phyloP scores from a whole-genome alignment of 1,140 invertebrate genomes.

The Campodea augens region DNA sequence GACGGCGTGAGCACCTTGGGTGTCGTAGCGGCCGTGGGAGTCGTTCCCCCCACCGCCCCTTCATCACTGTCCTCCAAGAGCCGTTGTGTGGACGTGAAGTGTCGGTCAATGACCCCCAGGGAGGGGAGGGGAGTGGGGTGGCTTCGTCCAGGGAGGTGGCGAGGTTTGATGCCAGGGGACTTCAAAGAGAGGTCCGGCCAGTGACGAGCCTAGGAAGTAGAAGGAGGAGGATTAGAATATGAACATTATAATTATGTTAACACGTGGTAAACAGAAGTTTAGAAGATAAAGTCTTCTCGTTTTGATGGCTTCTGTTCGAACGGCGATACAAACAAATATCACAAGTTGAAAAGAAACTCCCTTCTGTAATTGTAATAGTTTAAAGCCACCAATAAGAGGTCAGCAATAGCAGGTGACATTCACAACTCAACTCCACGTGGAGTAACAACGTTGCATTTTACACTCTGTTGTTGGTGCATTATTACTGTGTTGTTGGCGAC shows the following conservation, averaged over 20 bases:
- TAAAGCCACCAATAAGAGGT: too few relatives aligned
- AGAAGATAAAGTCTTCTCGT: background rate
- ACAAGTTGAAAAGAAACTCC: too few relatives aligned
- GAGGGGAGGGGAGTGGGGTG: conserved; percentile 24
- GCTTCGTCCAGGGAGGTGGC: conserved; percentile 29
- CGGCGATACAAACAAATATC: too few relatives aligned
- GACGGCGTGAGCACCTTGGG: conserved; percentile 19
- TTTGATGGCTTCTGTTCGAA: too few relatives aligned
- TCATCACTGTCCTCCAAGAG: conserved; percentile 22
- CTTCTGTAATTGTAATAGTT: too few relatives aligned
- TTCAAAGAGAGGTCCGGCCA: conserved; percentile 74
- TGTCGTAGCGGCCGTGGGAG: conserved; percentile 12
- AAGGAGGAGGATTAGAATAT: conserved; percentile 10
- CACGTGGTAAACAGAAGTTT: background rate
- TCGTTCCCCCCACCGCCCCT: conserved; percentile 11
- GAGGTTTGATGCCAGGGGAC: conserved; percentile 73
- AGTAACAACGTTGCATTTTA: too few relatives aligned
- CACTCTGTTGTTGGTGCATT: too few relatives aligned
- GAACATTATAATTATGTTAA: background rate
- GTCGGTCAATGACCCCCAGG: conserved; percentile 21
- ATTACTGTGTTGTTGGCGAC: too few relatives aligned
- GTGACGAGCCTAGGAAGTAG: conserved; percentile 43
- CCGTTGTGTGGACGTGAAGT: conserved; percentile 21
- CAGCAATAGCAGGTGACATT: too few relatives aligned
- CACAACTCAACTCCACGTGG: too few relatives aligned